These are phyloP conservation scores for Neodiprion pinetum DNA, from an alignment of 1,140 invertebrate species.

Conservation along the genomic window DNA sequence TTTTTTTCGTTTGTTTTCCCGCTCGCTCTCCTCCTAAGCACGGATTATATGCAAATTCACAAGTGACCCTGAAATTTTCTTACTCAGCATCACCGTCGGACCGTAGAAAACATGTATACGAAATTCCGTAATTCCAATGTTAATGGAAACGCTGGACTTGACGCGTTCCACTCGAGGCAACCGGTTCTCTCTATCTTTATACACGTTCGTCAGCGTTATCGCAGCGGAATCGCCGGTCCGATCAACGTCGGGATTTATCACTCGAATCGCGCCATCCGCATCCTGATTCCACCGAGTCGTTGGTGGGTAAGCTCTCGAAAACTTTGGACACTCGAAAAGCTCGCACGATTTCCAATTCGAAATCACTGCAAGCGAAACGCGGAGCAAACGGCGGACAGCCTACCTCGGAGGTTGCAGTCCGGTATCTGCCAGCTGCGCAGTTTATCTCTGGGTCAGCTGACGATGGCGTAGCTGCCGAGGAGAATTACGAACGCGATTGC, in stretches of 20 bases:
- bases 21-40: too few species aligned
- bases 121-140: not conserved
- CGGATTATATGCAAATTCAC: not conserved
- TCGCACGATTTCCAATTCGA: too few species aligned
- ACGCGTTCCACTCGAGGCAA: not conserved
- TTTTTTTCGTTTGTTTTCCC: not conserved
- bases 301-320: too few species aligned
- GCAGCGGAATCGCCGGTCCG: too few species aligned
- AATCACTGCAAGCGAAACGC: too few species aligned
- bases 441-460: conserved; percentile 1
- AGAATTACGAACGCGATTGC: not conserved
- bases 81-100: not conserved
- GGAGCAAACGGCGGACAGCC: too few species aligned
- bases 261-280: too few species aligned
- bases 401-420: too few species aligned
- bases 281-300: too few species aligned
- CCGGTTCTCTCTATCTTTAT: not conserved
- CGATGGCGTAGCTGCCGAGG: not conserved
- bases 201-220: too few species aligned
- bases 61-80: not conserved
- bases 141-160: not conserved
- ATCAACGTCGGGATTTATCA: too few species aligned
- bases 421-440: not conserved
- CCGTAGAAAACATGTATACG: not conserved
- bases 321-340: too few species aligned